Base-by-base conservation (phyloP, 2,113 vertebrate species). In the Nettapus auritus region DNA sequence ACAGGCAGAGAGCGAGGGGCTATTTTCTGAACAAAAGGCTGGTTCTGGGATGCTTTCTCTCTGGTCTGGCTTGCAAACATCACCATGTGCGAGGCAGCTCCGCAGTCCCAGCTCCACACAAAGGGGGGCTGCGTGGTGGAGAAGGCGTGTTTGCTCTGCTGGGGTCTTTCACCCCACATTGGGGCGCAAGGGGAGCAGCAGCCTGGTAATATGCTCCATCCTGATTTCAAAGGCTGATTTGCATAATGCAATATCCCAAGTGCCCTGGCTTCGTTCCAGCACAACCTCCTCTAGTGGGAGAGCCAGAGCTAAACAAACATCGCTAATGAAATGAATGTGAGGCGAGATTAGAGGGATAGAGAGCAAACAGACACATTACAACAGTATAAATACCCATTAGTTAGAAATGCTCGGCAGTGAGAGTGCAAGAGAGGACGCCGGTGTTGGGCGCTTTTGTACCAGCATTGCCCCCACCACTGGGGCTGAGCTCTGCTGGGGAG, bases 191-290 rank as follows among this genome's bases (percentile, higher is more conserved):
- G 76, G 52, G 38, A 89, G 85, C 90, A 38, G 85, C 78, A 71
- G 92, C 88, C 62, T 18, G 8, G 40, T 88, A 31, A 46, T 44
- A 6, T 3, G 60, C 70, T 95, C 93, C 14, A 40, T 56, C 53
- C 95, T 53, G 21, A 62, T 95, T 91, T 89, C 95, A 82, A 64
- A 84, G 89, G 3, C 73, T 73, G 64, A 67, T 96, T 98, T 98
- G 98, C 98, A 98, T 98, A 97, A 97, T 96, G 98, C 96, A 98
- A 97, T 98, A 98, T 98, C 97, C 96, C 95, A 75, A 95, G 96
- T 88, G 91, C 97, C 96, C 93, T 97, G 97, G 97, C 96, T 60
- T 5, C 0, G 2, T 44, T 95, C 97, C 97, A 97, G 96, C 88
- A 36, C 93, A 91, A 9, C 95, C 96, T 92, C 90, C 93, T 95